phyloP scores from a whole-genome alignment of 2,113 vertebrate species.

The Hemiprocne comata region DNA sequence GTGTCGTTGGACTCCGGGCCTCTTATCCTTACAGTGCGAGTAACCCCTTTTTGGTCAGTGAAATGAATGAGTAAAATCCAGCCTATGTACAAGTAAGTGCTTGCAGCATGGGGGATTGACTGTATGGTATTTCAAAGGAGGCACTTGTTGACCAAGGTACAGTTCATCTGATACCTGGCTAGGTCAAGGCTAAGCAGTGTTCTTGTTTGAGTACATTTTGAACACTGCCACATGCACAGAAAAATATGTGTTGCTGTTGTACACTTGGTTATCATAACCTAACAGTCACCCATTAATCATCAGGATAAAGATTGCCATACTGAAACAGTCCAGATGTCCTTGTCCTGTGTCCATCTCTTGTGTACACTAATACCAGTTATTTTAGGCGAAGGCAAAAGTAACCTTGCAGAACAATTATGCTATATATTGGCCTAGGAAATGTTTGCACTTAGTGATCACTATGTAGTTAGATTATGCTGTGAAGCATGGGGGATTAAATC shows the following conservation, averaged over 20 bases:
- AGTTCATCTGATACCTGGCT: not conserved
- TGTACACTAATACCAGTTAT: fast-evolving
- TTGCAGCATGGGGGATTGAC: fast-evolving
- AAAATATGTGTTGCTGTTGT: not conserved
- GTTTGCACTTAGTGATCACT: not conserved
- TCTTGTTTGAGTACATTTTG: not conserved
- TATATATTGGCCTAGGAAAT: not conserved
- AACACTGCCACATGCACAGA: fast-evolving
- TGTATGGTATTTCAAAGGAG: not conserved
- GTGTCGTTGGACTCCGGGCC: not conserved
- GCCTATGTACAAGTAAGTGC: not conserved
- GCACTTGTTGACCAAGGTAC: not conserved
- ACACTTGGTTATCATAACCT: fast-evolving
- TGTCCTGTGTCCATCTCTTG: not conserved
- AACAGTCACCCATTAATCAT: not conserved
- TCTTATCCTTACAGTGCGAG: not conserved
- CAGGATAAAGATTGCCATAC: not conserved
- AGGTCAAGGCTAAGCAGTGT: not conserved
- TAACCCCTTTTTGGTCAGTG: not conserved
- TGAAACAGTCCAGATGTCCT: not conserved
- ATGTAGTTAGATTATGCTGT: not conserved
- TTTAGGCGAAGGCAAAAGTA: not conserved
- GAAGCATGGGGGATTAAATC: not conserved
- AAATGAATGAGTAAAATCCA: not conserved
- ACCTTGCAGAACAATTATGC: not conserved